Percentiles rank a stretch among this genome's conserved stretches.
phyloP scores from a whole-genome alignment of 2,888 invertebrate species.

The Zygothrica quintamaculata region DNA sequence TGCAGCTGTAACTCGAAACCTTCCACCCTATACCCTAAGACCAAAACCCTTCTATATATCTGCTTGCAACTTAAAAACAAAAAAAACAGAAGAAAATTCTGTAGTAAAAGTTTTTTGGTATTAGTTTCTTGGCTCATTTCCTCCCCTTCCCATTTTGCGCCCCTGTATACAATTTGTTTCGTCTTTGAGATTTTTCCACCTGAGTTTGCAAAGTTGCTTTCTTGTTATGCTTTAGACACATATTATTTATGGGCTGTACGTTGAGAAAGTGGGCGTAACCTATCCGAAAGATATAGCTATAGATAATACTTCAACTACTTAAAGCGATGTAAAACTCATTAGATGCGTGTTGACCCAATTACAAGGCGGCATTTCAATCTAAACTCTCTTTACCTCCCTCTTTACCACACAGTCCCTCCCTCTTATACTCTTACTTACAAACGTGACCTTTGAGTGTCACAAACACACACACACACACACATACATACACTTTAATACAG shows the following conservation, averaged over 20 bases:
- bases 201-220: constrained; percentile 75
- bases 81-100: constrained; percentile 17
- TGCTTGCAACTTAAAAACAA: no score
- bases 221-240: constrained; percentile 47
- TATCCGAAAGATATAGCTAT: neutral
- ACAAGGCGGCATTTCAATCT: constrained; percentile 34
- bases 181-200: constrained; percentile 80
- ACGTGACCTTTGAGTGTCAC: constrained; percentile 57
- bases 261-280: neutral
- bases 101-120: constrained; percentile 54
- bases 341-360: constrained; percentile 55
- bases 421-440: constrained; percentile 15
- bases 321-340: constrained; percentile 11
- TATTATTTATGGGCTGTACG: constrained; percentile 47
- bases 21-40: neutral
- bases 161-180: constrained; percentile 30
- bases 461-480: constrained; percentile 43
- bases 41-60: neutral
- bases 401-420: no score
- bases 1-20: constrained; percentile 44
- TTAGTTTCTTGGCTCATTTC: constrained; percentile 22
- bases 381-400: constrained; percentile 26
- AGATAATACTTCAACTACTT: constrained; percentile 4
- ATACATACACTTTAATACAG: constrained; percentile 43
- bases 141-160: constrained; percentile 29